Conservation (phyloP, 2,888 invertebrate genomes). For the Drosophila merina region DNA sequence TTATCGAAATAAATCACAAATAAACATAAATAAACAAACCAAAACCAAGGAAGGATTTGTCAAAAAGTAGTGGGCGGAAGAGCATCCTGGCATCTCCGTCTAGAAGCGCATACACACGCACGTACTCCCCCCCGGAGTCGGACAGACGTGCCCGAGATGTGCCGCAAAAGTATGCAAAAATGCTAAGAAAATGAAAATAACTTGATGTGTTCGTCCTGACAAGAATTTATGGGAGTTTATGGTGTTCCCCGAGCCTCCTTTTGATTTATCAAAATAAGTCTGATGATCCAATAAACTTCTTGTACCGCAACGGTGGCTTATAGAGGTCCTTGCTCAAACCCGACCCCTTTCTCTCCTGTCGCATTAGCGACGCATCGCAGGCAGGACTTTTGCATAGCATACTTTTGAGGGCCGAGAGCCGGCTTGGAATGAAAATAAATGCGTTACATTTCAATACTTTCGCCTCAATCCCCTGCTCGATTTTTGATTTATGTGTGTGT, state of each 20-base stretch:
- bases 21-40: slow-evolving; percentile 78
- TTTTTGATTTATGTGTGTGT: slow-evolving; percentile 74
- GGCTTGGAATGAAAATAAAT: slow-evolving; percentile 76
- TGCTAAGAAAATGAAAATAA: slow-evolving; percentile 76
- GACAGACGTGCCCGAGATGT: slow-evolving; percentile 69
- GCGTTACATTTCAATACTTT: slow-evolving; percentile 81
- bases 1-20: slow-evolving; percentile 78
- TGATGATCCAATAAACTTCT: slow-evolving; percentile 82
- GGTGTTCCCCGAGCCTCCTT: neutral
- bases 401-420: slow-evolving; percentile 67
- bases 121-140: neutral
- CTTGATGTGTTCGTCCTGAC: slow-evolving; percentile 67
- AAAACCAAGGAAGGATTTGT: slow-evolving; percentile 75
- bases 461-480: slow-evolving; percentile 43
- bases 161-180: slow-evolving; percentile 78
- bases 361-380: slow-evolving; percentile 70
- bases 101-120: neutral
- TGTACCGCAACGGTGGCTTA: slow-evolving; percentile 76
- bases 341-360: slow-evolving; percentile 13
- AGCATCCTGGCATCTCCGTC: slow-evolving; percentile 20
- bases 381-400: slow-evolving; percentile 65
- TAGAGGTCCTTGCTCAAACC: slow-evolving; percentile 37
- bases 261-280: slow-evolving; percentile 75
- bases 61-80: slow-evolving; percentile 65
- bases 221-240: slow-evolving; percentile 62